Percentiles rank a stretch among this genome's conserved stretches.
Conservation (phyloP, 2,888 invertebrate species). For the Teleogryllus oceanicus region DNA sequence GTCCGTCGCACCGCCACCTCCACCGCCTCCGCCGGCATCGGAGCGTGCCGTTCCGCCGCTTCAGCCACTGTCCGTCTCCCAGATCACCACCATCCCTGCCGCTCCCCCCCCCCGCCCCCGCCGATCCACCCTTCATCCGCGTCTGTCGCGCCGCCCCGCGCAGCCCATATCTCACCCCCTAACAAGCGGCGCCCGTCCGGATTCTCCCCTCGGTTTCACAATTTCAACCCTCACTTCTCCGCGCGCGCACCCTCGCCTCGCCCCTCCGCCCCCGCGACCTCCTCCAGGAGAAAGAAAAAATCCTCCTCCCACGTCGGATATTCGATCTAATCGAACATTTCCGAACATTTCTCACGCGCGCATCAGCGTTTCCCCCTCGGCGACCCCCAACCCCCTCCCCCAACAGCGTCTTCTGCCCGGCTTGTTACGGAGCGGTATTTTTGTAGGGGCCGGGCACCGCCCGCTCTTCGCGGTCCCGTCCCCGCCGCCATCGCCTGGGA, state of each 20-base stretch:
- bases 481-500: too few species aligned
- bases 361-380: background rate
- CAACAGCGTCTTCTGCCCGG: background rate
- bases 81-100: too few species aligned
- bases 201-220: constrained; percentile 6
- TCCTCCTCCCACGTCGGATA: background rate
- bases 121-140: background rate
- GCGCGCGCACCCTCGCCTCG: background rate
- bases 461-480: too few species aligned
- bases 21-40: too few species aligned
- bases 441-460: background rate
- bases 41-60: too few species aligned
- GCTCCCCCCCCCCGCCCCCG: background rate
- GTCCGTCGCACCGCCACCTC: too few species aligned
- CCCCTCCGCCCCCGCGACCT: background rate
- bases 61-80: too few species aligned
- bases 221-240: constrained; percentile 18
- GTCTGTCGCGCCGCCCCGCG: background rate
- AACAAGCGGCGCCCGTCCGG: background rate
- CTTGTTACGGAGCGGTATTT: background rate
- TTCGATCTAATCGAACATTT: constrained; percentile 18
- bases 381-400: background rate
- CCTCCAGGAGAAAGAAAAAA: background rate
- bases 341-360: constrained; percentile 18
- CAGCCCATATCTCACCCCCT: constrained; percentile 1